Evolutionary conservation across 2,888 invertebrate genomes (phyloP), one percentile per base, ranked within the genome.

Genomic region (Drosophila glabriapex): DNA sequence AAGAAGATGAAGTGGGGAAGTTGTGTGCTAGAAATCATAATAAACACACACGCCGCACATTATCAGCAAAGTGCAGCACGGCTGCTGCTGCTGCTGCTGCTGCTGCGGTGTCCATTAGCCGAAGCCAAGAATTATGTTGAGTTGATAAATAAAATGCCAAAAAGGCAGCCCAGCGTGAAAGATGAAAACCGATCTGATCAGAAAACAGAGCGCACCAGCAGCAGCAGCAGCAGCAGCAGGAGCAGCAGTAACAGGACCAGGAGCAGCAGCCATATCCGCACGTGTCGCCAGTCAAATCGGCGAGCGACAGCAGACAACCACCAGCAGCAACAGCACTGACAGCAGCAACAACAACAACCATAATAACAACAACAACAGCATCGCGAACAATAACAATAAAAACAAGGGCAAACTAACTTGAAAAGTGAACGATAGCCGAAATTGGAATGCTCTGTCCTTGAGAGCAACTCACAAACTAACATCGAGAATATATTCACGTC

Each of bases 31-130:
- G 64, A 79, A 90, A 89, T 85, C 89, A 91, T 73, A 86, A 86
- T 84, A 86, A 91, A 91, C 91, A 89, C 90, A 86, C 90, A 90
- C 90, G 85, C 60, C 76, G 62, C 89, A 79, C 82, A 85, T 91
- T 91, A 87, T 86, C 91, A 73, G 83, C 73, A 74, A 90, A 90
- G 90, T 86, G 85, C 88, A 88, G 76, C 65, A 22, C 49, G 61
- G 46, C 46, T 22, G 43, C n/a, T 12, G n/a, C 43, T 43, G 43
- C 43, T 6, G 6, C n/a, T 41, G 41, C 33, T 33, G 53, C 22
- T 37, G 54, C 19, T 28, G 28, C 16, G 56, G 28, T 72, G 70
- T 86, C 89, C 87, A 86, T 83, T 86, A 89, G 91, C 87, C 59
- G 66, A 83, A 89, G 85, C 80, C 82, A 76, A 79, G 83, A 90